Base-by-base conservation (phyloP, 92 coral and sea anemone species). In the Porites cylindrica region DNA sequence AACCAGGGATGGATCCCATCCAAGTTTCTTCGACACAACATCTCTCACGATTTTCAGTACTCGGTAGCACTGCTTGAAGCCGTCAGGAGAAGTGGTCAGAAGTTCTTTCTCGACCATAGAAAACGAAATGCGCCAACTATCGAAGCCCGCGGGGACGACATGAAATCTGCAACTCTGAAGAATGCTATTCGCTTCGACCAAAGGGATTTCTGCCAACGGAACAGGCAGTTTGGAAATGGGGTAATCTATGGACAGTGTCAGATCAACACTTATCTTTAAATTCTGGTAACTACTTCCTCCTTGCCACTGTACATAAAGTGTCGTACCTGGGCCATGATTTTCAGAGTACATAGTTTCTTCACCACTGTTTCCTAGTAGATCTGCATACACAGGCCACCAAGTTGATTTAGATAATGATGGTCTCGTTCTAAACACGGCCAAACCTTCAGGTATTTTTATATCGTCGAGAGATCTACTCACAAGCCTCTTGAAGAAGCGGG, bases 141-240 rank as follows among this genome's bases (percentile, higher is more conserved):
- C 82, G 13, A 78, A 78, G 59, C 69, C 82, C 23, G 82, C 70
- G 20, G 82, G 82, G 47, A 78, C 82, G 20, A 78, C 18, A 19
- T 56, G 82, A 60, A 78, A 59, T 16, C 82, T 70, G 11, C 13
- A 19, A 17, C 32, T 17, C 24, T 50, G 51, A 10, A 78, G 82
- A 20, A 29, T 14, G 16, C 23, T 6, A 14, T 43, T 56, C 8
- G 26, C 71, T 29, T 65, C 19, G 7, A 6, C 32, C 32, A 29
- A 4, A n/a, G 82, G 82, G 6, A 60, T 13, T 13, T 58, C 50
- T 4, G 82, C 21, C 20, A 59, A 8, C 9, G 29, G 52, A 11
- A 21, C 70, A 78, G 82, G 82, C 23, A 78, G 82, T 23, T 58
- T 59, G 47, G 70, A 78, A 6, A 78, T 21, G 1, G 10, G 69